Conservation (phyloP, 2,113 vertebrate genomes). For the Ceyx cyanopectus region DNA sequence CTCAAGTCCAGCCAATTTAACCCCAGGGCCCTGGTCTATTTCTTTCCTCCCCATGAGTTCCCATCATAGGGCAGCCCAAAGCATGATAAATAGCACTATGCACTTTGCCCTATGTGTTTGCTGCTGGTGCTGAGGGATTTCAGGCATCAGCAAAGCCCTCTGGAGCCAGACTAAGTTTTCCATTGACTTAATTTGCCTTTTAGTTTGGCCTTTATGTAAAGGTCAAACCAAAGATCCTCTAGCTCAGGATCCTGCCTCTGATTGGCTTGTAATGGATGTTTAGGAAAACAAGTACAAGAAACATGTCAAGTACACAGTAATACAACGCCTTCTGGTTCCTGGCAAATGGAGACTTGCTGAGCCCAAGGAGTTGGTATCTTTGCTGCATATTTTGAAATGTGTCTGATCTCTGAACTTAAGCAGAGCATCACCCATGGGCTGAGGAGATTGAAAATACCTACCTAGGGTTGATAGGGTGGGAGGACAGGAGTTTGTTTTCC, state of each 20-base stretch:
- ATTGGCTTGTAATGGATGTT: not conserved
- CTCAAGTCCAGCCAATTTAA: slow-evolving; percentile 13
- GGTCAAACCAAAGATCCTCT: slow-evolving; percentile 1
- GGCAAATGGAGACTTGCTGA: not conserved
- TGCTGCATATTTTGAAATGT: not conserved
- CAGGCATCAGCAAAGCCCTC: not conserved
- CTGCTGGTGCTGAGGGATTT: not conserved
- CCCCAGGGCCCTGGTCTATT: not conserved
- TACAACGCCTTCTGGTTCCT: not conserved
- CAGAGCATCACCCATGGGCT: not conserved
- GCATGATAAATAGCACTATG: not conserved
- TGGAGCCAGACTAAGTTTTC: not conserved
- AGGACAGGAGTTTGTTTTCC: not conserved
- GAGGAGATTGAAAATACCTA: not conserved
- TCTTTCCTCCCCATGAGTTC: not conserved
- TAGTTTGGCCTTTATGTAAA: slow-evolving; percentile 32
- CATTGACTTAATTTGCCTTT: slow-evolving; percentile 33
- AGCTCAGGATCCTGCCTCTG: not conserved
- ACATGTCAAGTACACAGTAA: not conserved
- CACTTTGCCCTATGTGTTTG: not conserved
- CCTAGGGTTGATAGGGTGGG: not conserved
- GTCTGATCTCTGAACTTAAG: not conserved
- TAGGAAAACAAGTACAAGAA: slow-evolving; percentile 1
- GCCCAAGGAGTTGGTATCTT: not conserved
- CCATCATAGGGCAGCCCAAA: not conserved